Evolutionary conservation across 2,888 invertebrate species (phyloP), one percentile per base, ranked within the genome.

Genomic region (Pristionchus arcanus): DNA sequence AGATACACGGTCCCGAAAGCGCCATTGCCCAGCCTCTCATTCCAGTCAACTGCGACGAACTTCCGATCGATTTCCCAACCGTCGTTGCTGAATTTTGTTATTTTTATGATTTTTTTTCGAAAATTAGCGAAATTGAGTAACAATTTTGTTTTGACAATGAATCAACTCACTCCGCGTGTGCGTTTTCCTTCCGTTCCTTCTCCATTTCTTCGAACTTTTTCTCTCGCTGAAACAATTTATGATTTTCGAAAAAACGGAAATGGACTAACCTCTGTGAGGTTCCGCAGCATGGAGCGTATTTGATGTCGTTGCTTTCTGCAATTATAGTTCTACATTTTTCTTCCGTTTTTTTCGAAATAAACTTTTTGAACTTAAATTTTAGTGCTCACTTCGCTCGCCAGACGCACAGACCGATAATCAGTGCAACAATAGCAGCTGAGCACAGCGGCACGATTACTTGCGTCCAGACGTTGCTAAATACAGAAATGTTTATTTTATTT

Each of bases 1-100:
- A 88, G 55, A 88, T 42, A 88, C 19, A 88, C 87, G 0, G 53
- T 88, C 28, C 87, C 87, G n/a, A 88, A 88, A 7, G 71, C 87
- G 25, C 87, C 87, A 15, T 71, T 59, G 0, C 87, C 87, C 19
- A 88, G 55, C 25, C 28, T 2, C 5, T 53, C 34, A 34, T 53
- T 74, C 53, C 63, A 88, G 13, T 88, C 74, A 4, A 88, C 55
- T 19, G 53, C 87, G 5, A 88, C 74, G 53, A 49, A 74, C 25
- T 55, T n/a, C 0, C 87, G 49, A 21, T 49, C 55, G 13, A 88
- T 74, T 31, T 88, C 87, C 87, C 87, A 88, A 7, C 74, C 87
- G 55, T 88, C 87, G 2, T 59, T 55, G 9, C 86, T 86, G 42
- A 21, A 81, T 11, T 71, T 63, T 11, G 34, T 13, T 42, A 81